A percentile compares a stretch with the other conserved stretches of the same genome.
Evolutionary conservation across 2,888 invertebrate genomes (phyloP).

Genomic region (Caenorhabditis zanzibari): DNA sequence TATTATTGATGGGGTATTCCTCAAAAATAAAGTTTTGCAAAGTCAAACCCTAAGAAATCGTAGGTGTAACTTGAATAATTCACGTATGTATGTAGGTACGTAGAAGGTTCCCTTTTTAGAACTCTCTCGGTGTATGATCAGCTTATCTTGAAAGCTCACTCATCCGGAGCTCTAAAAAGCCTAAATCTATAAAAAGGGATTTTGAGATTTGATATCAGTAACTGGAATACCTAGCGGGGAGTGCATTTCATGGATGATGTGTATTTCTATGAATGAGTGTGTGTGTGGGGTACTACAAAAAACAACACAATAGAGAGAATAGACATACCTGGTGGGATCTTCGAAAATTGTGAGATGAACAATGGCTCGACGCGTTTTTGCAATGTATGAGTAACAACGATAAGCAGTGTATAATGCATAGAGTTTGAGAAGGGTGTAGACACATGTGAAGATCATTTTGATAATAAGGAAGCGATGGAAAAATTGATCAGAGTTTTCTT

Average conservation of each 20-base stretch:
- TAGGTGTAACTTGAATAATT: constrained; percentile 34
- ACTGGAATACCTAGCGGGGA: not conserved
- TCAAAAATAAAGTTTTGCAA: not conserved
- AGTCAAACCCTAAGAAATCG: not conserved
- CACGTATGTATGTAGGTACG: constrained; percentile 31
- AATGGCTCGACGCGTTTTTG: constrained; percentile 58
- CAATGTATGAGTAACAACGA: constrained; percentile 68
- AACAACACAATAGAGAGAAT: constrained; percentile 3
- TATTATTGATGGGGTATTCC: too few relatives aligned
- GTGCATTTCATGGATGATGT: not conserved
- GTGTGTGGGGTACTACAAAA: not conserved
- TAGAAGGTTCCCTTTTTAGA: constrained; percentile 12
- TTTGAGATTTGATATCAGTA: not conserved
- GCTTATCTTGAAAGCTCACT: constrained; percentile 4
- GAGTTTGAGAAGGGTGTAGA: constrained; percentile 63
- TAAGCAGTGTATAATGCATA: constrained; percentile 64
- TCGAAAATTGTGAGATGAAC: constrained; percentile 58
- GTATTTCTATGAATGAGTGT: not conserved
- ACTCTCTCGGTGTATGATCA: constrained; percentile 33
- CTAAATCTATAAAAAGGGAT: not conserved
- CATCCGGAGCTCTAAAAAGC: constrained; percentile 1
- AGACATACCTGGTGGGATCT: constrained; percentile 43
- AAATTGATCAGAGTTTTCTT: constrained; percentile 39
- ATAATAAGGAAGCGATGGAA: constrained; percentile 59
- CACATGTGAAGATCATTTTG: constrained; percentile 61